Conservation (phyloP, 2,888 invertebrate species). For the Endomychus coccineus region DNA sequence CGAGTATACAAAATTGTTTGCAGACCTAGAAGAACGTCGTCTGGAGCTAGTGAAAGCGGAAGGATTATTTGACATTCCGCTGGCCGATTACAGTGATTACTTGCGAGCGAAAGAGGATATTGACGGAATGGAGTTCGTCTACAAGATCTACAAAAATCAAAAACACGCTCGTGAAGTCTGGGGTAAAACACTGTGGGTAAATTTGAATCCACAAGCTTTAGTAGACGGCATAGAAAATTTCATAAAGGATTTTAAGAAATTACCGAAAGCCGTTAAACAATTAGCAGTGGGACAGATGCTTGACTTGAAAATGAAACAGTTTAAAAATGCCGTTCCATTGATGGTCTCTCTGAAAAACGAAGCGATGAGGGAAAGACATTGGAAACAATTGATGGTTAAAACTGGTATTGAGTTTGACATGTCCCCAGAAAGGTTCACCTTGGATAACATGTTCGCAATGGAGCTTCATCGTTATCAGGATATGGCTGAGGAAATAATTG, state of each 20-base stretch:
- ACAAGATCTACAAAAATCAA: conserved; percentile 71
- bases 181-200: conserved; percentile 82
- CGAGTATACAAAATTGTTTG: conserved; percentile 59
- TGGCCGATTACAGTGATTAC: conserved; percentile 76
- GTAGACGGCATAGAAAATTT: conserved; percentile 81
- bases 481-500: conserved; percentile 79
- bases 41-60: conserved; percentile 64
- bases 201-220: conserved; percentile 76
- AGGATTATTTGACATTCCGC: conserved; percentile 77
- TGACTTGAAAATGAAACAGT: conserved; percentile 80
- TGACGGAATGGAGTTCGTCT: conserved; percentile 62
- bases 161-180: conserved; percentile 69
- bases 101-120: conserved; percentile 56
- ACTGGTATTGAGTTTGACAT: conserved; percentile 81
- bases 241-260: conserved; percentile 67
- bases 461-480: conserved; percentile 80
- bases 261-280: conserved; percentile 57
- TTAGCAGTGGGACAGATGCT: conserved; percentile 60
- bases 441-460: conserved; percentile 91
- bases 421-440: conserved; percentile 72
- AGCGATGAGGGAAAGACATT: conserved; percentile 82
- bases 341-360: conserved; percentile 89
- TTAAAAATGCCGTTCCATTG: conserved; percentile 77
- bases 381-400: conserved; percentile 81
- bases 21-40: conserved; percentile 58